Conservation (phyloP, 37 sponge, comb jelly and placozoan genomes). For the Crambe crambe region DNA sequence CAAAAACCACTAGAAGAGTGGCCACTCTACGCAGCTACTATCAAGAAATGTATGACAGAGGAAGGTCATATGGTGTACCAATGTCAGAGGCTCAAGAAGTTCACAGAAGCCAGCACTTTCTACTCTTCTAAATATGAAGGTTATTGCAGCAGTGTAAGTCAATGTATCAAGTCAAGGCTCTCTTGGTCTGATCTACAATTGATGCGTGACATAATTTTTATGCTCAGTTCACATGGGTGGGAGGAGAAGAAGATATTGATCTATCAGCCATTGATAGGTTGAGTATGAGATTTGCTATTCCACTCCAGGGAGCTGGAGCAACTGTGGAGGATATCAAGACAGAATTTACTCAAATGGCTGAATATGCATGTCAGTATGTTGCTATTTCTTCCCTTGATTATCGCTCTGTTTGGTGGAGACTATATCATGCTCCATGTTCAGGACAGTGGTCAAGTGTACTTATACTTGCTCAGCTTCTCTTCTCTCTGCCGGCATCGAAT, state of each 20-base stretch:
- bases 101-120: constrained; percentile 33
- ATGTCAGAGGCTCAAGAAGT: constrained; percentile 47
- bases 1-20: constrained; percentile 55
- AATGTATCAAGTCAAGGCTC: constrained; percentile 60
- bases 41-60: constrained; percentile 46
- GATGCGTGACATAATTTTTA: constrained; percentile 59
- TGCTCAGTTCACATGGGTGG: constrained; percentile 68
- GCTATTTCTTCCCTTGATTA: constrained; percentile 47
- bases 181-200: constrained; percentile 70
- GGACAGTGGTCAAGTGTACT: constrained; percentile 50
- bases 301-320: constrained; percentile 47
- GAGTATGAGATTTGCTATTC: constrained; percentile 22
- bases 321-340: constrained; percentile 15
- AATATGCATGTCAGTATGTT: constrained; percentile 34
- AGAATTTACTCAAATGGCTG: constrained; percentile 52
- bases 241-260: constrained; percentile 46
- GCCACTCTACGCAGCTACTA: constrained; percentile 59
- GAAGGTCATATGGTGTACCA: constrained; percentile 47
- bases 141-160: constrained; percentile 47
- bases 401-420: constrained; percentile 61
- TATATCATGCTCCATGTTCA: constrained; percentile 52
- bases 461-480: constrained; percentile 43
- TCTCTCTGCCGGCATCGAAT: constrained; percentile 62
- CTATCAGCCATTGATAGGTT: constrained; percentile 41
- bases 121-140: constrained; percentile 48